Conservation (phyloP, 2,888 invertebrate species). For the Sesia bembeciformis region DNA sequence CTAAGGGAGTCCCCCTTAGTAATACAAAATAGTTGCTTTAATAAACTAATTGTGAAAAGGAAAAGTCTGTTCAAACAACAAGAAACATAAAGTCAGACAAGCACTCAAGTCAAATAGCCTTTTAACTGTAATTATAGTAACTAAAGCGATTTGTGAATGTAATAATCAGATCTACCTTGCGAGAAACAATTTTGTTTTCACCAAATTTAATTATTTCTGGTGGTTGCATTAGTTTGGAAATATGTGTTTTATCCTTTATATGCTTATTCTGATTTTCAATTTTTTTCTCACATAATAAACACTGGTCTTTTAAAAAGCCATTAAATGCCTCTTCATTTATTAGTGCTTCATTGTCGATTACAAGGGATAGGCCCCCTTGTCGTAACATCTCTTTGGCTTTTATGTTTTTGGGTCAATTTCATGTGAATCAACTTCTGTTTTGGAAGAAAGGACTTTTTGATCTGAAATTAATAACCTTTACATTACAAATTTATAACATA, state of each 20-base stretch:
- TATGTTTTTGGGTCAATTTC: no score
- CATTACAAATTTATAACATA: no score
- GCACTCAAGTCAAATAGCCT: no score
- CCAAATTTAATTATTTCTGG: slow-evolving; percentile 25
- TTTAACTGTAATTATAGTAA: no score
- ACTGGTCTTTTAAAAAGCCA: slow-evolving; percentile 32
- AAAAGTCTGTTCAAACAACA: no score
- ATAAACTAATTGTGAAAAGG: no score
- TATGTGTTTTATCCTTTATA: slow-evolving; percentile 24
- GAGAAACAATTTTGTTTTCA: slow-evolving; percentile 22
- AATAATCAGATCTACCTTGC: slow-evolving; percentile 22
- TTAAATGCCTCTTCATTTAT: slow-evolving; percentile 41
- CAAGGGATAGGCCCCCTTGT: no score
- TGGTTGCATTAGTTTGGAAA: slow-evolving; percentile 33
- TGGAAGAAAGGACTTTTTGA: slow-evolving; percentile 22
- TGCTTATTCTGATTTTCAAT: slow-evolving; percentile 30
- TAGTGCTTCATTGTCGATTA: slow-evolving; percentile 14
- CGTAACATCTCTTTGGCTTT: no score
- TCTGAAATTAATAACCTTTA: not conserved
- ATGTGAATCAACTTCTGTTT: slow-evolving; percentile 1
- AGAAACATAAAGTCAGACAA: no score
- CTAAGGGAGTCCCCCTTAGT: no score
- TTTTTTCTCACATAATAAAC: slow-evolving; percentile 38
- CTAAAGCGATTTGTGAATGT: not conserved
- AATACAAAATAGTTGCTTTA: no score